Percentiles rank a stretch among this genome's conserved stretches.
These are phyloP conservation scores for Cheilosia variabilis DNA, from an alignment of 2,888 invertebrate species.

Conservation along the genomic window DNA sequence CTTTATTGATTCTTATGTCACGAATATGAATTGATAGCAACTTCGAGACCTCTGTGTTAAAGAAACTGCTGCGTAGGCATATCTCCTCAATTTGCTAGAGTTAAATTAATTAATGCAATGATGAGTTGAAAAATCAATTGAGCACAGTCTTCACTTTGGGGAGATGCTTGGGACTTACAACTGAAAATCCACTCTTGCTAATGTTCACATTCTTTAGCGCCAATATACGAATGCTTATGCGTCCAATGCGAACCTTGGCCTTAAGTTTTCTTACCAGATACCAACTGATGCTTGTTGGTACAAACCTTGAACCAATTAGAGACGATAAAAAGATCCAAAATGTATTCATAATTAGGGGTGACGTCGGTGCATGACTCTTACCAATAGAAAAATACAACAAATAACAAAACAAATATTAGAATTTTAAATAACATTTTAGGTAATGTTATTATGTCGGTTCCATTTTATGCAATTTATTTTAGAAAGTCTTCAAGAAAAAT, in stretches of 20 bases:
- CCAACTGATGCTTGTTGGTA: constrained; percentile 92
- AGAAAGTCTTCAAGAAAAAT: constrained; percentile 20
- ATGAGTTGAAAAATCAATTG: constrained; percentile 75
- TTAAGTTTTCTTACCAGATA: constrained; percentile 91
- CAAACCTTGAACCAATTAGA: constrained; percentile 84
- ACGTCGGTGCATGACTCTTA: constrained; percentile 75
- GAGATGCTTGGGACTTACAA: constrained; percentile 84
- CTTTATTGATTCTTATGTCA: constrained; percentile 92
- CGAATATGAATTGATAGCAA: constrained; percentile 91
- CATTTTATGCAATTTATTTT: constrained; percentile 23
- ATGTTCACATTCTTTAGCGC: constrained; percentile 92
- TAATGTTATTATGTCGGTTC: constrained; percentile 15
- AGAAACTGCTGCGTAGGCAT: constrained; percentile 92
- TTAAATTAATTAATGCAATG: constrained; percentile 52
- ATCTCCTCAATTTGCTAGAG: constrained; percentile 93
- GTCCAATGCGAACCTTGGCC: constrained; percentile 91
- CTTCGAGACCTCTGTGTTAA: constrained; percentile 94
- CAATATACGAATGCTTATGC: constrained; percentile 90
- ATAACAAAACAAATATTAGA: constrained; percentile 77
- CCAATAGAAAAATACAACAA: constrained; percentile 81
- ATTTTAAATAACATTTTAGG: constrained; percentile 80
- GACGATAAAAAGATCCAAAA: too few species aligned
- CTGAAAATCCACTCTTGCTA: constrained; percentile 90
- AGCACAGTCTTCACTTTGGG: neutral
- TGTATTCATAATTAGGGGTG: constrained; percentile 40